Evolutionary conservation across 2,797 vertebrate species (phyloP), one percentile per base, ranked within the genome.

Genomic region (Aratinga solstitialis): DNA sequence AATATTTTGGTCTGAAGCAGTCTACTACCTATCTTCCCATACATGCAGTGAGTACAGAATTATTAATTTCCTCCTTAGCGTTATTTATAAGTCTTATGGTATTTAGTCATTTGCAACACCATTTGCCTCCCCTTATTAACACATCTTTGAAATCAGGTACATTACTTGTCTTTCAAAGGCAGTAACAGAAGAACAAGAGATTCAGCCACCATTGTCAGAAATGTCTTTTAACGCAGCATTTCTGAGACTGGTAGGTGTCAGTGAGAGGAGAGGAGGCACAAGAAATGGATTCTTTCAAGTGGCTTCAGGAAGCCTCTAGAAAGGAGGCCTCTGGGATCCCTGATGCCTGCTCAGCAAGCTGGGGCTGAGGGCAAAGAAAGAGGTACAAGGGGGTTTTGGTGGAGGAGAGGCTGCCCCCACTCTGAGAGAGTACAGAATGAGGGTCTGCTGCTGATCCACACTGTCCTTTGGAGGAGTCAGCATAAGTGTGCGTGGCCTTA

Each of bases 261-360:
- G 23, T 0, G 1, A 85, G 51, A 84, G 8, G 13, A 79, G n/a
- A 54, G 34, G 36, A 87, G 10, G 62, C 29, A 63, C 40, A 87
- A 77, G 72, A 87, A 96, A 81, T 18, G 1, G 32, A 85, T 87
- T 91, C 22, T 48, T 84, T 88, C 1, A 0, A 73, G 65, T 71
- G 26, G 38, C 32, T 90, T 94, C 78, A 53, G 61, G 95, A 96
- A 94, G 38, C 17, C 45, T 95, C 93, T 80, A 85, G 92, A 95
- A 95, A 71, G 53, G 11, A 96, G 65, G 72, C 58, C 56, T 82
- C 36, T 3, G 3, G 12, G 19, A 74, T 89, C 34, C 43, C 48
- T 1, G 2, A 26, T 0, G 1, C 62, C 82, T 76, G 20, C 36
- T 67, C 26, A 59, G 74, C 65, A 90, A 65, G 50, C 88, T 42